Base-by-base conservation (phyloP, 2,888 invertebrate genomes). In the Troilus luridus region DNA sequence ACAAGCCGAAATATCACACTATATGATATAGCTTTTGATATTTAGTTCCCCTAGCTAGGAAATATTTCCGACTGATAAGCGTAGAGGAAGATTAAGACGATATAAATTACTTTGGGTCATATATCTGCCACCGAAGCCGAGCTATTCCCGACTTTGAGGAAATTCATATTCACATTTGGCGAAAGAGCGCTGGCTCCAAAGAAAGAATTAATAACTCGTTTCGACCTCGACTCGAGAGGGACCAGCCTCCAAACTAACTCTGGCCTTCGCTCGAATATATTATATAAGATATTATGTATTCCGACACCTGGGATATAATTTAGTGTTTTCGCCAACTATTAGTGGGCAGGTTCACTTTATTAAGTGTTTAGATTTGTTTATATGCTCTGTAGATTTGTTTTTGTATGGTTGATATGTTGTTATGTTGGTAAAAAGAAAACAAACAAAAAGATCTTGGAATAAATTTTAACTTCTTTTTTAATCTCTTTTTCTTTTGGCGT, bases 21-120 rank as follows among this genome's bases (percentile, higher is more conserved):
- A n/a, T n/a, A n/a, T 64, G n/a, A 64, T 64, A 64, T 64, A 64
- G n/a, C 64, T 64, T n/a, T n/a, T 64, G 64, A 64, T 64, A 64
- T 64, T 64, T 64, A 64, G n/a, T 64, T 64, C 64, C n/a, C 3
- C n/a, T n/a, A 64, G n/a, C n/a, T 64, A n/a, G 21, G 64, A 64
- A 64, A 64, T 64, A n/a, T 11, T n/a, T 11, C n/a, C n/a, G 64
- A 64, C 64, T 64, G 64, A 64, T n/a, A 3, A 64, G 64, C 64
- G 64, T 64, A 10, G 11, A n/a, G n/a, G 64, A 64, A 64, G 64
- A n/a, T 64, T 64, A 7, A n/a, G n/a, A 5, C 11, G 1, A n/a
- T n/a, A n/a, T 64, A n/a, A 64, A 64, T 64, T 64, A 10, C n/a
- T n/a, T 11, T 11, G 64, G 11, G 2, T n/a, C 64, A 64, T 64